These are phyloP conservation scores for Torymus auratus DNA, from an alignment of 2,888 invertebrate species.

Conservation along the genomic window DNA sequence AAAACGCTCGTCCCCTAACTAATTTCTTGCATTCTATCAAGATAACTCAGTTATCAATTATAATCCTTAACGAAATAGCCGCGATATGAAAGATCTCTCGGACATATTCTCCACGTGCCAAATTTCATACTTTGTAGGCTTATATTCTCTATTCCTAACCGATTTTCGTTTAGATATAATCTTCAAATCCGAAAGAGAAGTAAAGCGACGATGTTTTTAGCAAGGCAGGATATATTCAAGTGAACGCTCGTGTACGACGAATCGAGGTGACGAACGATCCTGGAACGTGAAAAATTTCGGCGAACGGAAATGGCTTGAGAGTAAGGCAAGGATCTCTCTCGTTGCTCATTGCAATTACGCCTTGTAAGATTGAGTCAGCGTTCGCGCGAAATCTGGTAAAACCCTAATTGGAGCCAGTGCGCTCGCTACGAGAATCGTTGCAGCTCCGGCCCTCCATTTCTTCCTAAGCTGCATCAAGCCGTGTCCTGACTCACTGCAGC, in stretches of 20 bases:
- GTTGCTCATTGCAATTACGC: conserved; percentile 17
- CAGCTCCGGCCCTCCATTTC: not conserved
- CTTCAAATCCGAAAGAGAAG: too few species aligned
- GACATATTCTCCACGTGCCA: too few species aligned
- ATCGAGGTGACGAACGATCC: not conserved
- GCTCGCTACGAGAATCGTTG: not conserved
- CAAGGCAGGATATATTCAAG: not conserved
- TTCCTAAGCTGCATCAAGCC: not conserved
- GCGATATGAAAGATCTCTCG: too few species aligned
- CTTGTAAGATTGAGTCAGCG: conserved; percentile 28
- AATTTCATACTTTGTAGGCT: too few species aligned
- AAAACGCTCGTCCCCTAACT: too few species aligned
- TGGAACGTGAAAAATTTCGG: not conserved
- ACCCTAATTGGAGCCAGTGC: conserved; percentile 7
- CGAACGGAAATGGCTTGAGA: conserved; percentile 20
- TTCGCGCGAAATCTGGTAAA: not conserved
- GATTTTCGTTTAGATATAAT: too few species aligned
- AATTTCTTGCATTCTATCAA: too few species aligned
- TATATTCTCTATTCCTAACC: too few species aligned
- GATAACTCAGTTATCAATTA: too few species aligned
- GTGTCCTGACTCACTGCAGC: too few species aligned
- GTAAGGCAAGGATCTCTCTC: not conserved
- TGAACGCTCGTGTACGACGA: not conserved
- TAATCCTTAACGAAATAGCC: too few species aligned
- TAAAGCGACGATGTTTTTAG: too few species aligned